Conservation (phyloP, 2,113 vertebrate species). For the Chroicocephalus ridibundus region DNA sequence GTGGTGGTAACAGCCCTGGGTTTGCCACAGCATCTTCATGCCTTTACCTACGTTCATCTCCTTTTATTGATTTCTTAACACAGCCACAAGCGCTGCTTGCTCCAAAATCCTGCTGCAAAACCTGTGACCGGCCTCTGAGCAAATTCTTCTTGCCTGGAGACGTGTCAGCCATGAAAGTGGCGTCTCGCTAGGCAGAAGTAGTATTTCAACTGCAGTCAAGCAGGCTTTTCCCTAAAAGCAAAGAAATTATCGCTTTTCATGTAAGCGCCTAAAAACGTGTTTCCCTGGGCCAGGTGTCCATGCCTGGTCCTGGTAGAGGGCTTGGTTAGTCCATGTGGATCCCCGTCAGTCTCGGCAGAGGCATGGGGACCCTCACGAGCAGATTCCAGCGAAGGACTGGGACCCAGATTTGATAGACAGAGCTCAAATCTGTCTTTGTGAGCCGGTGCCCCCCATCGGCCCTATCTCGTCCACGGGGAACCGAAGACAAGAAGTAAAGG, state of each 20-base stretch:
- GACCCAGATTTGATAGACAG: not conserved
- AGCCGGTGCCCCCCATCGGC: not conserved
- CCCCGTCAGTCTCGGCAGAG: fast-evolving
- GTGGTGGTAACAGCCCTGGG: not conserved
- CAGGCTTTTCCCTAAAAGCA: not conserved
- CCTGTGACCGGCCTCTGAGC: not conserved
- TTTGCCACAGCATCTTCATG: not conserved
- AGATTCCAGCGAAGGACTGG: not conserved
- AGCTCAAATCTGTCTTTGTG: not conserved
- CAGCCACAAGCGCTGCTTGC: not conserved
- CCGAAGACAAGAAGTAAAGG: not conserved
- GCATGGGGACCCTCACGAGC: not conserved
- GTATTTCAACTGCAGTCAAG: not conserved
- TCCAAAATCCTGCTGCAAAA: not conserved
- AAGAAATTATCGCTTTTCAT: not conserved
- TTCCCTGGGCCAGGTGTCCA: not conserved
- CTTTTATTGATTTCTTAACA: not conserved
- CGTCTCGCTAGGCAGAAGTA: not conserved
- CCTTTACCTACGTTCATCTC: not conserved
- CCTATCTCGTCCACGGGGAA: not conserved
- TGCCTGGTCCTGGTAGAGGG: not conserved
- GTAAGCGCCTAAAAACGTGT: not conserved
- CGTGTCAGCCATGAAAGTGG: not conserved
- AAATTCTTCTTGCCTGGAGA: not conserved
- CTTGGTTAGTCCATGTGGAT: not conserved